Conservation (phyloP, 1,140 invertebrate species). For the Artemia franciscana region DNA sequence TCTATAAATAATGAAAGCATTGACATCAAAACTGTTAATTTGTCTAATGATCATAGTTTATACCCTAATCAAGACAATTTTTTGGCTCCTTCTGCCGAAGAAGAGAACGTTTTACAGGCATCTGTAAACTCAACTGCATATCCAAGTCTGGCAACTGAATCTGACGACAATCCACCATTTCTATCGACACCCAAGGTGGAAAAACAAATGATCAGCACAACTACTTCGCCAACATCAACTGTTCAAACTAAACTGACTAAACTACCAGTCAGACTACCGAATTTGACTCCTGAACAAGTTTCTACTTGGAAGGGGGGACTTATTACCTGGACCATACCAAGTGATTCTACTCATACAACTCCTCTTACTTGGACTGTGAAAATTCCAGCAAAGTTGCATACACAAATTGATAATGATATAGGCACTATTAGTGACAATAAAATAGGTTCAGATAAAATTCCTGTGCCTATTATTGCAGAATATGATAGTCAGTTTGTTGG, state of each 20-base stretch:
- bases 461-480: background rate
- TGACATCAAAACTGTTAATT: background rate
- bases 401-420: background rate
- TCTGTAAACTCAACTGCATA: too few relatives aligned
- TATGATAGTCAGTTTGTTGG: background rate
- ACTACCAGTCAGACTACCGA: background rate
- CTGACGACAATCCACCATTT: too few relatives aligned
- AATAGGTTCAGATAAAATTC: background rate
- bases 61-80: too few relatives aligned
- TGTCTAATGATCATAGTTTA: background rate
- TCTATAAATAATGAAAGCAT: background rate
- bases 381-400: background rate
- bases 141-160: too few relatives aligned
- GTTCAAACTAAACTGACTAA: background rate
- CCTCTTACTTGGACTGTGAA: background rate
- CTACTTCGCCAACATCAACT: background rate
- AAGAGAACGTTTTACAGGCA: too few relatives aligned
- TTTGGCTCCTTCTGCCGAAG: too few relatives aligned
- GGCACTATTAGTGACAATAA: background rate
- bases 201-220: too few relatives aligned
- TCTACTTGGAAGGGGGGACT: background rate
- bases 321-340: background rate
- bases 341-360: background rate
- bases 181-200: too few relatives aligned
- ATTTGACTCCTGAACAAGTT: background rate